Conservation (phyloP, 2,113 vertebrate species). For the Psettodes erumei region DNA sequence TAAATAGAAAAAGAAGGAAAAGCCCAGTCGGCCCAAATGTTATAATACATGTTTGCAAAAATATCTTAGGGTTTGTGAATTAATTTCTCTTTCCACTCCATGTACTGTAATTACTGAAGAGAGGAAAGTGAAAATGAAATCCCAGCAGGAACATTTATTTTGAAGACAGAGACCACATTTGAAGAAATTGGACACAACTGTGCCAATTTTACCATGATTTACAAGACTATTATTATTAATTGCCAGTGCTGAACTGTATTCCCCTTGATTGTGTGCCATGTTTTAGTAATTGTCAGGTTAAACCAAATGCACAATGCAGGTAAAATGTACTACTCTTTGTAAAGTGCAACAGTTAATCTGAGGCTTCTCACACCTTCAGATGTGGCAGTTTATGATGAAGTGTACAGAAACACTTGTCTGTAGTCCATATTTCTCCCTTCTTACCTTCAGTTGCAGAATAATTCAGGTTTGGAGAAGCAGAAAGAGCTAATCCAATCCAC, state of each 20-base stretch:
- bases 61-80: background rate
- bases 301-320: background rate
- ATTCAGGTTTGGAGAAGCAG: slow-evolving; percentile 51
- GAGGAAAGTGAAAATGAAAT: background rate
- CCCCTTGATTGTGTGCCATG: background rate
- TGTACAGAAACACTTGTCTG: background rate
- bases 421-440: background rate
- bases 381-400: background rate
- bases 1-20: background rate
- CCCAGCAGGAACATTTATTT: background rate
- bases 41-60: background rate
- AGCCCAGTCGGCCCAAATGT: background rate
- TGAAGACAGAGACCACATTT: background rate
- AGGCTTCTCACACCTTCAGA: background rate
- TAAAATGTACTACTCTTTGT: background rate
- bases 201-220: background rate
- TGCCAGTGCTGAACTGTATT: background rate
- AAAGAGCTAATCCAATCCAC: slow-evolving; percentile 87
- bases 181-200: background rate
- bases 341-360: background rate
- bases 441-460: slow-evolving; percentile 74
- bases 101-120: background rate
- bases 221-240: no score
- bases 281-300: background rate
- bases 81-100: background rate